Conservation (phyloP, 1,140 invertebrate species). For the Dufourea novaeangliae region DNA sequence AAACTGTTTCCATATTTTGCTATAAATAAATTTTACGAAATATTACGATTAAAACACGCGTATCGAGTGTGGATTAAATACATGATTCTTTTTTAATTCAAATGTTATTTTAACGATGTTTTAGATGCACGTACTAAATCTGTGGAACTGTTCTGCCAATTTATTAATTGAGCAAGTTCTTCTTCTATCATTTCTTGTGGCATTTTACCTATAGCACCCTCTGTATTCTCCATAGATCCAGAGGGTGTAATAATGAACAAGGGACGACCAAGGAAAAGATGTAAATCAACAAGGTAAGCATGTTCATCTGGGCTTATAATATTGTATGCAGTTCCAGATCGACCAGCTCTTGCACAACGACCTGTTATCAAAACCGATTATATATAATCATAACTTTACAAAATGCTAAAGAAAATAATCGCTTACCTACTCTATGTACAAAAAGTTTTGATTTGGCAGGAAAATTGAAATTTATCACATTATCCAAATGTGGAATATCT, state of each 20-base stretch:
- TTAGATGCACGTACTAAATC: constrained; percentile 87
- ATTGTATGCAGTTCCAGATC: constrained; percentile 94
- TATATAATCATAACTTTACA: constrained; percentile 2
- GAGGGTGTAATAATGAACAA: constrained; percentile 84
- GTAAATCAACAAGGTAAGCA: constrained; percentile 95
- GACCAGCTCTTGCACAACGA: constrained; percentile 97
- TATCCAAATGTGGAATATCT: constrained; percentile 97
- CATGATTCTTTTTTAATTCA: neutral
- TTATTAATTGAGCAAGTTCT: constrained; percentile 89
- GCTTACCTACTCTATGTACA: constrained; percentile 97
- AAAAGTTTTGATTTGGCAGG: constrained; percentile 98
- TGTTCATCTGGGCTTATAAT: constrained; percentile 95
- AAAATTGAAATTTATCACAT: constrained; percentile 99
- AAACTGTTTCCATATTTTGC: constrained; percentile 89
- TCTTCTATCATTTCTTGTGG: constrained; percentile 93
- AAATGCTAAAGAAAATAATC: constrained; percentile 12
- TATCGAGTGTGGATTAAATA: neutral
- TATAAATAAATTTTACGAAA: constrained; percentile 72
- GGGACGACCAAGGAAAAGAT: constrained; percentile 94
- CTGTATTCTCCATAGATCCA: constrained; percentile 78
- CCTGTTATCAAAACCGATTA: constrained; percentile 82
- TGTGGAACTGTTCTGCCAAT: constrained; percentile 86
- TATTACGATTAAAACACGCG: constrained; percentile 26
- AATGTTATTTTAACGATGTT: neutral
- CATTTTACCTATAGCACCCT: constrained; percentile 88